phyloP scores from a whole-genome alignment of 2,113 vertebrate species.

The Crocuta crocuta region DNA sequence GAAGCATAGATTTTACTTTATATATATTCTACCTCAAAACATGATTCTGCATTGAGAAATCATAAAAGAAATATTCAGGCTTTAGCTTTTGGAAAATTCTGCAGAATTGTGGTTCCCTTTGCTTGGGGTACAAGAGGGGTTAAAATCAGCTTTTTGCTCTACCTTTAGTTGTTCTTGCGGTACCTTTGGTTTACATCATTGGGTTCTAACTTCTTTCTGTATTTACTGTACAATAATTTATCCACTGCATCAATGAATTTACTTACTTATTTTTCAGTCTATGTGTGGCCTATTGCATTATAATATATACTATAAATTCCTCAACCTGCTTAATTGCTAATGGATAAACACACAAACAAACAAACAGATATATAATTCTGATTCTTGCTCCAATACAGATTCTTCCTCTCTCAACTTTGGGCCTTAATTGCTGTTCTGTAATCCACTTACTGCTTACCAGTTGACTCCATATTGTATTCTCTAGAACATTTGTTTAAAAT shows the following conservation, averaged over 20 bases:
- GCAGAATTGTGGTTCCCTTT: background rate
- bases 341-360: background rate
- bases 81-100: background rate
- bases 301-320: background rate
- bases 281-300: background rate
- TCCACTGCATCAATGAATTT: background rate
- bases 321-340: background rate
- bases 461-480: background rate
- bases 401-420: background rate
- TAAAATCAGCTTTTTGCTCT: background rate
- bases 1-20: background rate
- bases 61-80: background rate
- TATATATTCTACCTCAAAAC: background rate
- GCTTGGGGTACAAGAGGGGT: background rate
- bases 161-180: background rate
- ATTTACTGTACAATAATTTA: background rate
- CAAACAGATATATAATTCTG: background rate
- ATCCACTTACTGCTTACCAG: background rate
- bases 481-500: background rate
- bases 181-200: background rate
- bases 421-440: background rate
- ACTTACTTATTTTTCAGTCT: background rate
- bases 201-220: background rate
- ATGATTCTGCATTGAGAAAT: background rate
- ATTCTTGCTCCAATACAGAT: background rate